These are phyloP conservation scores for Hirtodrosophila duncani DNA, from an alignment of 2,888 invertebrate genomes.

Conservation along the genomic window DNA sequence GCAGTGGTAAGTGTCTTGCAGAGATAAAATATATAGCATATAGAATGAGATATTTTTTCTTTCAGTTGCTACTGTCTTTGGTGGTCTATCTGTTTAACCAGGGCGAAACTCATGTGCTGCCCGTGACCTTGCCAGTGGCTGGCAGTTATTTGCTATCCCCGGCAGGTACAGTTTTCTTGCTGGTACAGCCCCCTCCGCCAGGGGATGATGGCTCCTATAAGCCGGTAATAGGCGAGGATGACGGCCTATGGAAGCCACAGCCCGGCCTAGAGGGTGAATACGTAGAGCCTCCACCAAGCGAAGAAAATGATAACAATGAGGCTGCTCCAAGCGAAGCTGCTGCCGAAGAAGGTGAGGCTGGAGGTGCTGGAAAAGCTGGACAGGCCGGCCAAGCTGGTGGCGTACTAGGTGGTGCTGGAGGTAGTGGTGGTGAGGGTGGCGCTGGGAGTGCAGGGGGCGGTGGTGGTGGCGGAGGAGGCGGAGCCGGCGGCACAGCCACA, in stretches of 20 bases:
- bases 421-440: slow-evolving; percentile 53
- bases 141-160: slow-evolving; percentile 48
- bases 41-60: neutral
- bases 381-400: slow-evolving; percentile 56
- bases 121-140: slow-evolving; percentile 19
- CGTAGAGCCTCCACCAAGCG: slow-evolving; percentile 9
- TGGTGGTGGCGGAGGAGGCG: slow-evolving; percentile 59
- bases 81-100: slow-evolving; percentile 30
- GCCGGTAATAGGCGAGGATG: slow-evolving; percentile 24
- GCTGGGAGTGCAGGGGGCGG: slow-evolving; percentile 49
- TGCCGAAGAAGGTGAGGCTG: slow-evolving; percentile 12
- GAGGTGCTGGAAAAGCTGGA: slow-evolving; percentile 45
- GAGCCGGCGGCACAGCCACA: slow-evolving; percentile 53
- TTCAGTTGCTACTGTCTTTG: slow-evolving; percentile 34
- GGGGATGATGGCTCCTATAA: slow-evolving; percentile 55
- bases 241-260: slow-evolving; percentile 36
- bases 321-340: slow-evolving; percentile 10
- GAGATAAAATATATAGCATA: slow-evolving; percentile 7
- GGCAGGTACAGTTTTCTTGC: slow-evolving; percentile 18
- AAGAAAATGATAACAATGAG: slow-evolving; percentile 14
- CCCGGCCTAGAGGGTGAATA: slow-evolving; percentile 37
- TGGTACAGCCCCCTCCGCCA: slow-evolving; percentile 41
- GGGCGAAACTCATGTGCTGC: slow-evolving; percentile 37
- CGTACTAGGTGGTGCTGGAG: slow-evolving; percentile 55
- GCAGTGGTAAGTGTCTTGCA: slow-evolving; percentile 42